Conservation (phyloP, 35 echinoderm and acorn worm species). For the Strongylocentrotus purpuratus region DNA sequence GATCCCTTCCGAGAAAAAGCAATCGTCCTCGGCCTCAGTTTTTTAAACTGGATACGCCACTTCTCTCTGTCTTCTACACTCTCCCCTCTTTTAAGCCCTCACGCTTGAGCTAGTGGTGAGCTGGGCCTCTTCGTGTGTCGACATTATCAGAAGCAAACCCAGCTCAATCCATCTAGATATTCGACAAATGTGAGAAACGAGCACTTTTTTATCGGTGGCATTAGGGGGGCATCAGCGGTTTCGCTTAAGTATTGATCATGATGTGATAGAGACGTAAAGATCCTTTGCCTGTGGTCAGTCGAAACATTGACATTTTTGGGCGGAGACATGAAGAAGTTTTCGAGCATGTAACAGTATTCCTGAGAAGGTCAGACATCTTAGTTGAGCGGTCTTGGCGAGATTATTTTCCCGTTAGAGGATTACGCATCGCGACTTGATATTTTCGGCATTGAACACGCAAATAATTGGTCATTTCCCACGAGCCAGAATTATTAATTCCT, state of each 20-base stretch:
- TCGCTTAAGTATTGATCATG: neutral
- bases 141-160: too few species aligned
- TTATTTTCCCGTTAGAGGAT: neutral
- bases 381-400: neutral
- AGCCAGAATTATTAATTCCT: neutral
- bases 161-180: too few species aligned
- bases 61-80: too few species aligned
- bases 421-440: neutral
- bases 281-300: neutral
- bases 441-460: neutral
- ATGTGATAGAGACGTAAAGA: neutral
- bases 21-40: too few species aligned
- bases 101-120: too few species aligned
- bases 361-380: neutral
- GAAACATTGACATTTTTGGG: constrained; percentile 7
- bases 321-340: neutral
- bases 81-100: too few species aligned
- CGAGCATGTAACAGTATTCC: neutral
- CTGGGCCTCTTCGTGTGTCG: too few species aligned
- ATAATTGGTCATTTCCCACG: neutral
- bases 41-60: too few species aligned
- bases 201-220: too few species aligned
- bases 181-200: too few species aligned
- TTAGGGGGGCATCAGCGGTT: neutral
- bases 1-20: too few species aligned